Evolutionary conservation across 2,113 vertebrate genomes (phyloP), one percentile per base, ranked within the genome.

Genomic region (Rhegmatorhina hoffmannsi): DNA sequence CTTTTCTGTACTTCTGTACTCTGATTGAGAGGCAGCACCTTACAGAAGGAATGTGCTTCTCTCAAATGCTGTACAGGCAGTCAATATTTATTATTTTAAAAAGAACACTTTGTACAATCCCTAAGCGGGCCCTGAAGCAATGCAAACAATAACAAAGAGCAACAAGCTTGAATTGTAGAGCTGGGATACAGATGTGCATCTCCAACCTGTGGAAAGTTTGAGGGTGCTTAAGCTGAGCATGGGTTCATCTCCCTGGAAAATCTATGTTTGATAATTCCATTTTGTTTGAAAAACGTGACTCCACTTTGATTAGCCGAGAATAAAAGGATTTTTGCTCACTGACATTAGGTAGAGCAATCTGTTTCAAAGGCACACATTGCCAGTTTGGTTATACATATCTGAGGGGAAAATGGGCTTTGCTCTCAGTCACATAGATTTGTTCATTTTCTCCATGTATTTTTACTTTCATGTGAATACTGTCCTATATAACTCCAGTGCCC

Each of bases 21-120:
- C 36, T 0, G 0, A 70, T 12, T 29, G 55, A 33, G 38, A 0
- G 0, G 10, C 52, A 77, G 34, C 73, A 75, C 73, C 12, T 93
- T 78, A 29, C 46, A 78, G 78, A 60, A 84, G 52, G 68, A 81
- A 12, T 21, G 21, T 36, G 47, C 17, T 89, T 87, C 86, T 62
- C 55, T 72, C 58, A 69, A 77, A 92, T 46, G 31, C 23, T 75
- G 29, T 47, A 29, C 0, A 0, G 52, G 63, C 33, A 55, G 55
- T 73, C 46, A 56, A 28, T 87, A 66, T 95, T 94, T 87, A 28
- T 85, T 91, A 85, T 87, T 86, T 73, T 59, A 1, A 2, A 80
- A 86, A 90, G 84, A 96, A 95, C 94, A 91, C 80, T 84, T 86
- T 81, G 90, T 94, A 80, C 90, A 83, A 64, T 88, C 85, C 64